Base-by-base conservation (phyloP, 2,113 vertebrate species). In the Apistogramma diplotaenia region DNA sequence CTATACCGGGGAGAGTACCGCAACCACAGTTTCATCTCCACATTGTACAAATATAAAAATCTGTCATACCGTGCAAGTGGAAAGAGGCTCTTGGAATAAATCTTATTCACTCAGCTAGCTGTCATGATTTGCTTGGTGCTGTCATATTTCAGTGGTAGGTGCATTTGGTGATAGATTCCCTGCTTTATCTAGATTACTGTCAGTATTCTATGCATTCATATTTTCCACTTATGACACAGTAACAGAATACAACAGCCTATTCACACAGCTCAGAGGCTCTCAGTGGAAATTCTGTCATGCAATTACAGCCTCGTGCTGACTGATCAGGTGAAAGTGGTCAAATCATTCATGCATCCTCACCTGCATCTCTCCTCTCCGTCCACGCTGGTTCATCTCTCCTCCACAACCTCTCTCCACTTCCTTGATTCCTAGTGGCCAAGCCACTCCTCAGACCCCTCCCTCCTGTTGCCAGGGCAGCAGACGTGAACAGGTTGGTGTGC, bases 401-500 rank as follows among this genome's bases (percentile, higher is more conserved):
- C 91, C 54, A 94, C 89, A 71, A 95, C 89, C 74, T 95, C 89
- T 92, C 90, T 43, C 73, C 25, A 94, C 87, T 11, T 94, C 87
- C 88, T 70, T 71, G 80, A 84, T 57, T 87, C 74, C 87, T 84
- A 35, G 84, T 46, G 56, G 61, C 57, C 79, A 75, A 40, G 58
- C 81, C 87, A 9, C 78, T 89, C 70, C 85, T 89, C 57, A 88
- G 60, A 21, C 83, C 85, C 80, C 87, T 85, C 43, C 87, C 61
- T 93, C 95, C 86, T 92, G 95, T 56, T 87, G 89, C 72, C 79
- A 85, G 88, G 92, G 96, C 96, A 93, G 97, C 96, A 87, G 96
- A 97, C 83, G 97, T 97, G 91, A 98, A 97, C 85, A 99, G 95
- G 85, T 97, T 99, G n/a, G 96, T 97, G 90, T 98, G 97, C 43